These are phyloP conservation scores for Hirundo rustica DNA, from an alignment of 2,797 vertebrate genomes.

Conservation along the genomic window DNA sequence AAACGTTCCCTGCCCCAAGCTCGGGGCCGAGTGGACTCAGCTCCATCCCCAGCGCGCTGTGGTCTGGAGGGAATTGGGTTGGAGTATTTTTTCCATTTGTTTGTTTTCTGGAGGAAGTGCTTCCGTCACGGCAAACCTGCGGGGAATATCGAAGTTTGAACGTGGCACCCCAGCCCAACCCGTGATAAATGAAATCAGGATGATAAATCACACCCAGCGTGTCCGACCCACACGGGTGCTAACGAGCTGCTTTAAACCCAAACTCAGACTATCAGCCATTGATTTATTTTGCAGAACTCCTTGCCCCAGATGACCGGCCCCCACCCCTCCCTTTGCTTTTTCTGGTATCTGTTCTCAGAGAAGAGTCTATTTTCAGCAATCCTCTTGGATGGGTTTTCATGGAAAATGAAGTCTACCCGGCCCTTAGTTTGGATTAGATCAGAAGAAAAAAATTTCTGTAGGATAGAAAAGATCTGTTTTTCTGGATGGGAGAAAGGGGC, in stretches of 20 bases:
- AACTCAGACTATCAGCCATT: not conserved
- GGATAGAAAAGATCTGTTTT: constrained; percentile 21
- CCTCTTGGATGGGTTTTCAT: constrained; percentile 37
- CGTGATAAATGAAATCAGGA: not conserved
- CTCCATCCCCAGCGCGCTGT: not conserved
- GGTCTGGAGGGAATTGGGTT: not conserved
- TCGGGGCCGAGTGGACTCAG: fast-evolving
- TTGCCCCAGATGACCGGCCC: constrained; percentile 6
- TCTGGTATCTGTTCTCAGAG: constrained; percentile 47
- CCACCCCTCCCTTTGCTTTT: not conserved
- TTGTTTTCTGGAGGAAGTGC: not conserved
- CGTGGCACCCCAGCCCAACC: not conserved
- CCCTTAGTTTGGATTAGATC: constrained; percentile 38
- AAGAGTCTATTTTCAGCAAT: constrained; percentile 49
- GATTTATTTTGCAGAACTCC: not conserved
- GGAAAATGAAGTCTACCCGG: constrained; percentile 27
- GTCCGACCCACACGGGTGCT: fast-evolving
- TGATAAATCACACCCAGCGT: not conserved
- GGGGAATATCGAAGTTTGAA: not conserved
- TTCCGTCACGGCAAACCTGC: not conserved
- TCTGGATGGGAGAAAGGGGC: not conserved
- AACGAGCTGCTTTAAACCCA: not conserved
- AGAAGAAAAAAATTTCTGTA: constrained; percentile 39
- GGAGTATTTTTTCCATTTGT: not conserved
- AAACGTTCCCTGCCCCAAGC: not conserved